Percentiles rank a stretch among this genome's conserved stretches.
Evolutionary conservation across 2,113 vertebrate genomes (phyloP).

Genomic region (Vidua macroura): DNA sequence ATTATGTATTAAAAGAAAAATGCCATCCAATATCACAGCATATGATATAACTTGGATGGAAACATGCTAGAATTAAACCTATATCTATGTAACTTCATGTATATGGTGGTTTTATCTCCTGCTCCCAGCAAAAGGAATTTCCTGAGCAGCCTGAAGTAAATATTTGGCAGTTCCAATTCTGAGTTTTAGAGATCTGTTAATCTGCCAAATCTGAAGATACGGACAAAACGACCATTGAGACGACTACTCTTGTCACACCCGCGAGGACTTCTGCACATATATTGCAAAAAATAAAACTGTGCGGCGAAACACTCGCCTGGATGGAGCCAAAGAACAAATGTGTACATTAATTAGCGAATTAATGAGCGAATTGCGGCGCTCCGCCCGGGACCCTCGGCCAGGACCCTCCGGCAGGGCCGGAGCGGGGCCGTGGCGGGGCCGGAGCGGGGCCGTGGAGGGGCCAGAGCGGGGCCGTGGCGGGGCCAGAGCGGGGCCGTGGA

Average conservation of each 20-base stretch:
- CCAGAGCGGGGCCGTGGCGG: no score
- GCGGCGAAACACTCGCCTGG: background rate
- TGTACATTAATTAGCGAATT: background rate
- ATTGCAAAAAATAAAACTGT: fast-evolving
- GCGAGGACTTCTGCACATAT: background rate
- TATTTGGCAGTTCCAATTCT: background rate
- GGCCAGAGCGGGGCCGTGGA: background rate
- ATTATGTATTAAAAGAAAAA: background rate
- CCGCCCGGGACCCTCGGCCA: background rate
- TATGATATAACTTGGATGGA: background rate
- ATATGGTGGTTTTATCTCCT: background rate
- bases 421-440: no score
- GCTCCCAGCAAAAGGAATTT: constrained; percentile 4
- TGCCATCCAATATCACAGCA: background rate
- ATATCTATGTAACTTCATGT: background rate
- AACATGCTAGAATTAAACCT: background rate
- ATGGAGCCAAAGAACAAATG: background rate
- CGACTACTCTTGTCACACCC: fast-evolving
- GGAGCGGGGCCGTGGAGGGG: background rate
- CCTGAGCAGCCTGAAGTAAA: background rate
- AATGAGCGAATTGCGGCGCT: background rate
- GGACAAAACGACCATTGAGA: background rate
- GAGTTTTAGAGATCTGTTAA: background rate
- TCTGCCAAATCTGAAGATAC: background rate
- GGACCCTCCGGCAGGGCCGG: background rate